Percentiles rank a stretch among this genome's conserved stretches.
These are phyloP conservation scores for Chromoteleia sp. DNA, from an alignment of 2,888 invertebrate species.

Conservation along the genomic window DNA sequence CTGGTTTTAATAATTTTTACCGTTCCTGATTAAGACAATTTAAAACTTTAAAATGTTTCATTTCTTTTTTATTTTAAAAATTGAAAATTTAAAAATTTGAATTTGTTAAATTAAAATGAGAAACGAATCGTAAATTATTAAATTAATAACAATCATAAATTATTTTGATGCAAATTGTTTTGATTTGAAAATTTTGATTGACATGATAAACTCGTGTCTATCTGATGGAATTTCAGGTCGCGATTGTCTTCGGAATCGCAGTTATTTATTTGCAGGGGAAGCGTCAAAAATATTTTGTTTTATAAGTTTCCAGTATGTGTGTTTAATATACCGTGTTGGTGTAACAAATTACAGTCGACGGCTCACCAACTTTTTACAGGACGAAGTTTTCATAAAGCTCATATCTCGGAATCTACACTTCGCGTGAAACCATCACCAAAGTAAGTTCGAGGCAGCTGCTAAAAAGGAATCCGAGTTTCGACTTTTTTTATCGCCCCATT, in stretches of 20 bases:
- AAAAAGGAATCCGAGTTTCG: constrained; percentile 55
- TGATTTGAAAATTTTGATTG: background rate
- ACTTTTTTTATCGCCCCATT: constrained; percentile 47
- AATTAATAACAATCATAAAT: too few species aligned
- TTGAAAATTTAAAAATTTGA: too few species aligned
- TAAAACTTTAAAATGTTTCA: too few species aligned
- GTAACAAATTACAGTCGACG: constrained; percentile 59
- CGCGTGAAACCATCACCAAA: constrained; percentile 50
- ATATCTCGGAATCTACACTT: constrained; percentile 60
- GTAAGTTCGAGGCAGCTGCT: constrained; percentile 54
- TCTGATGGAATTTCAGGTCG: background rate
- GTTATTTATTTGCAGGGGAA: constrained; percentile 37
- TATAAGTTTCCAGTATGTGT: constrained; percentile 48
- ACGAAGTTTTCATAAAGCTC: constrained; percentile 64
- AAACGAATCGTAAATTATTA: too few species aligned
- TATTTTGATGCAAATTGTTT: too few species aligned
- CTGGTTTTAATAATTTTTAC: too few species aligned
- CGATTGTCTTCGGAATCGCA: constrained; percentile 10
- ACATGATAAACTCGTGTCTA: constrained; percentile 12
- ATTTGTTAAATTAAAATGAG: too few species aligned
- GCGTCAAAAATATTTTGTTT: constrained; percentile 49
- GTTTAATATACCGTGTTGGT: constrained; percentile 55
- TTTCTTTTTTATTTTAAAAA: too few species aligned
- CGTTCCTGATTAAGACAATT: too few species aligned
- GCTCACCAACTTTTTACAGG: constrained; percentile 50